Conservation (phyloP, 2,888 invertebrate species). For the Polyommatus icarus region DNA sequence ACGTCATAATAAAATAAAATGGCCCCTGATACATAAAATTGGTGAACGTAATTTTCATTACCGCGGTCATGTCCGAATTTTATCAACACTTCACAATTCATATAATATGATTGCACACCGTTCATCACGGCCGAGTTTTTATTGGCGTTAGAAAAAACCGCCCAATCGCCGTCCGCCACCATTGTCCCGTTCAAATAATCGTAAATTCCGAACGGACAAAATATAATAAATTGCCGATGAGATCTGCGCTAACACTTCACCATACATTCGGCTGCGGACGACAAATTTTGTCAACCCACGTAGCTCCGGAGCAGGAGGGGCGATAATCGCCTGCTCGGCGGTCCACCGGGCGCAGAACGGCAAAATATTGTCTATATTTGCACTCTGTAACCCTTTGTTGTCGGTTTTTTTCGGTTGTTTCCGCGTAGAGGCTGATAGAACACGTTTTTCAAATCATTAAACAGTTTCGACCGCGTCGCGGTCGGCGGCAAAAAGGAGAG, state of each 20-base stretch:
- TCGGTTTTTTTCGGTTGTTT: slow-evolving; percentile 78
- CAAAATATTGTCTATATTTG: slow-evolving; percentile 73
- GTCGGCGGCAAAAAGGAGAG: slow-evolving; percentile 63
- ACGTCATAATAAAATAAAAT: not conserved
- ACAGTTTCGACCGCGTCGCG: slow-evolving; percentile 75
- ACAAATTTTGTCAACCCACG: slow-evolving; percentile 43
- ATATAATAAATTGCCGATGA: slow-evolving; percentile 81
- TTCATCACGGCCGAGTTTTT: slow-evolving; percentile 49
- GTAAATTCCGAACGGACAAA: slow-evolving; percentile 78
- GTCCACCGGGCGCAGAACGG: slow-evolving; percentile 45
- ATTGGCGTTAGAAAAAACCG: slow-evolving; percentile 69
- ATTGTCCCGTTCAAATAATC: slow-evolving; percentile 76
- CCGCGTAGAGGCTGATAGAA: slow-evolving; percentile 79
- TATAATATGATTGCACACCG: slow-evolving; percentile 46
- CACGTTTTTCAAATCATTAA: slow-evolving; percentile 82
- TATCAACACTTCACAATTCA: slow-evolving; percentile 48
- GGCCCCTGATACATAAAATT: not conserved
- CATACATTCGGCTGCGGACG: slow-evolving; percentile 46
- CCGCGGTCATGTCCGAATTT: slow-evolving; percentile 39
- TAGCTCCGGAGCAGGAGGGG: slow-evolving; percentile 43
- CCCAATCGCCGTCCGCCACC: slow-evolving; percentile 67
- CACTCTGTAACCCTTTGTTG: slow-evolving; percentile 74
- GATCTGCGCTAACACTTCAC: slow-evolving; percentile 71
- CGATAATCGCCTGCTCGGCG: slow-evolving; percentile 47
- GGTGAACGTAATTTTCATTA: slow-evolving; percentile 13